Base-by-base conservation (phyloP, 2,113 vertebrate genomes). In the Cephalopholis sonnerati region DNA sequence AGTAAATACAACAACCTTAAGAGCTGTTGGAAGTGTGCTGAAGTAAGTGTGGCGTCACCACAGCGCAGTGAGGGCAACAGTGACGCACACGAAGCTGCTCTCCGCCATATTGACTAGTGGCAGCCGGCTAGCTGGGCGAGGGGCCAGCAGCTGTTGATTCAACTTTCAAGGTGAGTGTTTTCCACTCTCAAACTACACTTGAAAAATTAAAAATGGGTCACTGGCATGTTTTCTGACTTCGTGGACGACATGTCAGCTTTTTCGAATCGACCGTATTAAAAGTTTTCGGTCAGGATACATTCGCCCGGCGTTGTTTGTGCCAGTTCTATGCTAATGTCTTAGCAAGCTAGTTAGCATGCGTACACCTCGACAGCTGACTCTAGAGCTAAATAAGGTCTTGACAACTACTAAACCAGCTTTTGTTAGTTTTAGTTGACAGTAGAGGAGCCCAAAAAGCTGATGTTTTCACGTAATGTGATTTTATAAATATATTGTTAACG, bases 101-200 rank as follows among this genome's bases (percentile, higher is more conserved):
- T 3, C 22, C 69, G 84, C 79, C 87, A 87, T 87, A 0, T 84
- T 90, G n/a, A 65, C 36, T 87, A 58, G 10, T 9, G 85, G 89
- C 77, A 86, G 81, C 67, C 77, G 83, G 85, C 54, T 41, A 81
- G n/a, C 67, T 46, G 10, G 41, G 32, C 18, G 55, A 58, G 0
- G 44, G 27, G 67, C 68, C 41, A 79, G 39, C 79, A 16, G 48
- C 22, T 7, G 44, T 70, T 64, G 15, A 55, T 18, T 51, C 44
- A 81, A 76, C 67, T 69, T 29, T 83, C 29, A 80, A 92, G 84
- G 91, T 92, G 62, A 87, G 72, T 27, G 39, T 39, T 70, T 77
- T 57, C 2, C 7, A 5, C 63, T 29, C 46, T 72, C 1, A 32
- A 4, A 12, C 22, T 1, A 48, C 4, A 10, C n/a, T 27, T 29